phyloP scores from a whole-genome alignment of 2,888 invertebrate genomes.

The Parnassius glacialis region DNA sequence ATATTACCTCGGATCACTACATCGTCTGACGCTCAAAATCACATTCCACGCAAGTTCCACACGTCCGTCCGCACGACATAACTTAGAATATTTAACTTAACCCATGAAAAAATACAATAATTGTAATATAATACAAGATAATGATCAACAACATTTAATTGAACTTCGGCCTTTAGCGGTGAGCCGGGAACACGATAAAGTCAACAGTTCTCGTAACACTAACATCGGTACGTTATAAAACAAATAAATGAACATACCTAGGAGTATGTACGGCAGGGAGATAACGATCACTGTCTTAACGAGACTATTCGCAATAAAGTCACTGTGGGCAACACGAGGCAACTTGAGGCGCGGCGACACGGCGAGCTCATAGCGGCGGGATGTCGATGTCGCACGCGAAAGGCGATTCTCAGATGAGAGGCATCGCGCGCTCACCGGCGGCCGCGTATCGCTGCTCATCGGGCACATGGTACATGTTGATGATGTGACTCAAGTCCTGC shows the following conservation, averaged over 20 bases:
- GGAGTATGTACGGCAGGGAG: constrained; percentile 69
- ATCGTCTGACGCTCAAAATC: constrained; percentile 62
- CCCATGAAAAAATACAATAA: constrained; percentile 78
- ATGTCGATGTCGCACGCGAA: constrained; percentile 84
- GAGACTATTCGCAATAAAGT: constrained; percentile 61
- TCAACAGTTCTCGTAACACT: constrained; percentile 69
- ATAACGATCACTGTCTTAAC: constrained; percentile 72
- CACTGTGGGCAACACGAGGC: constrained; percentile 49
- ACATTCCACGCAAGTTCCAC: constrained; percentile 45
- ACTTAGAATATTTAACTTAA: constrained; percentile 75
- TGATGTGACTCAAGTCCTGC: constrained; percentile 83
- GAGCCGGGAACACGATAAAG: constrained; percentile 51
- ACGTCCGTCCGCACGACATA: constrained; percentile 66
- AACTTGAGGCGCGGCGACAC: constrained; percentile 24
- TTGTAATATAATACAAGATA: constrained; percentile 75
- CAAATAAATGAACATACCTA: constrained; percentile 77
- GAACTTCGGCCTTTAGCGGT: constrained; percentile 55
- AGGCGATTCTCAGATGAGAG: constrained; percentile 84
- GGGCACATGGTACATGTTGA: constrained; percentile 85
- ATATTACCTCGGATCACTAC: constrained; percentile 72
- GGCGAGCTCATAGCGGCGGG: constrained; percentile 81
- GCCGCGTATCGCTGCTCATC: constrained; percentile 83
- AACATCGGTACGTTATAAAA: constrained; percentile 69
- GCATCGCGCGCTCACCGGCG: constrained; percentile 82
- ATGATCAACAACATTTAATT: constrained; percentile 74